Evolutionary conservation across 1,140 invertebrate genomes (phyloP), one percentile per base, ranked within the genome.

Genomic region (Scaptomyza hsui): DNA sequence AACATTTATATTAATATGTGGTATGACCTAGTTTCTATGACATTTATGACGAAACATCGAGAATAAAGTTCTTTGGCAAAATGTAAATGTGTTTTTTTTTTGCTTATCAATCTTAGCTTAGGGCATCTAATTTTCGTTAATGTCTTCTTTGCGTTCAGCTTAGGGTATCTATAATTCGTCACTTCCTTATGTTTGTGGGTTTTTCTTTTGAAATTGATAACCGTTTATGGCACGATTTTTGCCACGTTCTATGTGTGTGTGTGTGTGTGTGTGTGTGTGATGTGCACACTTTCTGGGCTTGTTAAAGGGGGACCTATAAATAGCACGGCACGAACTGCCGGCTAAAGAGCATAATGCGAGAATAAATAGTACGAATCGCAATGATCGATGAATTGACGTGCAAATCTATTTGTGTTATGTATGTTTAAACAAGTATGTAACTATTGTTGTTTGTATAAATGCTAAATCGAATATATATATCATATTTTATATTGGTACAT

Each of bases 401-500:
- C 52, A 49, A 63, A 63, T 63, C 67, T 61, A 29, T 62, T 62
- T 44, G 18, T 24, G 53, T 67, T 60, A 44, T 49, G 42, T 63
- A 64, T 51, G n/a, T n/a, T n/a, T n/a, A n/a, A n/a, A 62, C 37
- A 10, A 15, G 7, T 53, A 39, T 42, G 10, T 56, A 39, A 29
- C 10, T 52, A 47, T 3, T n/a, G 6, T 29, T 29, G 26, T 29
- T 32, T 10, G 15, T 62, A 62, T 45, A 51, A 41, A 32, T 39
- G 35, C 51, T 53, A 53, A 32, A 16, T 32, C 13, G 32, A 51
- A 45, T 42, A 67, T 56, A 16, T 37, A 24, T 48, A 39, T 55
- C 42, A 63, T 56, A 72, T 67, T 72, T 67, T 67, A 44, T 71
- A 71, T 70, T 63, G 35, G 16, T 70, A 70, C 67, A 70, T 55